Evolutionary conservation across 2,888 invertebrate species (phyloP), one percentile per base, ranked within the genome.

Genomic region (Archips xylosteana): DNA sequence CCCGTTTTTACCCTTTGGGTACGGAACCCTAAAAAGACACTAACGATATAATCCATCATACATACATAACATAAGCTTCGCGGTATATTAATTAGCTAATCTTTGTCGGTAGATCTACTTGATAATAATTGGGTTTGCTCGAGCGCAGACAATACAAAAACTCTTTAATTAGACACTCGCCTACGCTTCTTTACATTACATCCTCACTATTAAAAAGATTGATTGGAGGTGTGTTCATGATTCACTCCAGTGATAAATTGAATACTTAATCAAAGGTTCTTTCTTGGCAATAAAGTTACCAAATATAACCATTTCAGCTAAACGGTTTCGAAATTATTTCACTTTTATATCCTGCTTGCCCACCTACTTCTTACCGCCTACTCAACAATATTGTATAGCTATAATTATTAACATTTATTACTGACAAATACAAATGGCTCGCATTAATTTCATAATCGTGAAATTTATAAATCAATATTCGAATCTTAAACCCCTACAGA

Each of bases 121-220:
- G 39, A 42, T 64, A 65, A 60, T 65, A 51, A 71, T 42, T 34
- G 45, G 23, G 64, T 10, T 42, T 39, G 36, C 2, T 64, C 36
- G 42, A 57, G 47, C 62, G n/a, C 65, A 67, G 54, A 72, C 36
- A 57, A 67, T 51, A 67, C 12, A 63, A 67, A 61, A 71, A 67
- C 42, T 62, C 9, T 47, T 42, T 47, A 63, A 63, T 68, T 72
- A 68, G 61, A 45, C 36, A 57, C 57, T 61, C 39, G 32, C 39
- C 47, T 51, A 57, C 63, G 39, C 57, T n/a, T 54, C 45, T 62
- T 15, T 61, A 12, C 54, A 15, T 49, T 54, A 54, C 54, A 54
- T 23, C 54, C 54, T 23, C 5, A 54, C 59, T 57, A 15, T 32
- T 39, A 39, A 3, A 64, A 45, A 67, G 67, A 72, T 72, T 62